Evolutionary conservation across 2,888 invertebrate species (phyloP), one percentile per base, ranked within the genome.

Genomic region (Philhelius pedissequus): DNA sequence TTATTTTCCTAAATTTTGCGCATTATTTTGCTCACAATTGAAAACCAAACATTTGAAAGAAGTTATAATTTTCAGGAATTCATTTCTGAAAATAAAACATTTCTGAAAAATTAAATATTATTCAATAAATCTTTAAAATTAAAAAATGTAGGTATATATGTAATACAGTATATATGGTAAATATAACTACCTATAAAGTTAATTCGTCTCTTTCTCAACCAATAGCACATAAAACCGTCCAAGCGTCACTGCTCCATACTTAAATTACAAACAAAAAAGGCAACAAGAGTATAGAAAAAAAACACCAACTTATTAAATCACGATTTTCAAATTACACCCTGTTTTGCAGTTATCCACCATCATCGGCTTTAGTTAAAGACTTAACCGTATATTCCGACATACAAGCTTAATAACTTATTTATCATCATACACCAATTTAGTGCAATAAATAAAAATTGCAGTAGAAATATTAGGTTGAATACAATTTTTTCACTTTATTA

Each of bases 251-350:
- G 7, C 22, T 25, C 13, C 5, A 40, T n/a, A 27, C 35, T 15
- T 22, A 69, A 52, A 25, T 68, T 32, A n/a, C 32, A 48, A 27
- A 25, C 18, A 54, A 45, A 54, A 45, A 11, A 35, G n/a, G n/a
- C 11, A 48, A 48, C 11, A 48, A 22, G 13, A 48, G 0, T 22
- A 13, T n/a, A 22, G n/a, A 15, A 48, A 22, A 22, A 25, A 7
- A 50, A 25, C 50, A 54, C 30, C 30, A 56, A 64, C 64, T 77
- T 52, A 77, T 70, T 64, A 64, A 77, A 70, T 54, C 70, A 54
- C 35, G 35, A 70, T 27, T 76, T 60, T 45, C 22, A 48, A 68
- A 75, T 76, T 60, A 52, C 76, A 52, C 58, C 50, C 50, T 68
- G 75, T 40, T 66, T 62, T 32, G 11, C 50, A n/a, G 5, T 9